A percentile compares a stretch with the other conserved stretches of the same genome.
These are phyloP conservation scores for Leucosticte australis DNA, from an alignment of 2,113 vertebrate species.

Conservation along the genomic window DNA sequence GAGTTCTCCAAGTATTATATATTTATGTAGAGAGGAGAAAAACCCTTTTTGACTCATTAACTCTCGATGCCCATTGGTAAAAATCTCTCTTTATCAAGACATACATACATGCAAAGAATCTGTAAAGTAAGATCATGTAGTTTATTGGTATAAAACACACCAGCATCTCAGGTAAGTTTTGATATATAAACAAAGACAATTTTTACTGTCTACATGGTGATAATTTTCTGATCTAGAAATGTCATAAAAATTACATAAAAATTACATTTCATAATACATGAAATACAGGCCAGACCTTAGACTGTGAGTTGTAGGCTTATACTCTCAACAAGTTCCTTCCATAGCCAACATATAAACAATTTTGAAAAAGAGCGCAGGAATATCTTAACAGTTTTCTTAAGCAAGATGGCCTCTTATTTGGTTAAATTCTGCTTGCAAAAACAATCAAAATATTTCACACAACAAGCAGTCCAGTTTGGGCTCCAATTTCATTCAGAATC, in stretches of 20 bases:
- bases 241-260: not conserved
- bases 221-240: not conserved
- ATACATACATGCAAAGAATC: not conserved
- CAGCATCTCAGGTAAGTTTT: not conserved
- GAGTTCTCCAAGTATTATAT: not conserved
- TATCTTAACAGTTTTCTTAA: not conserved
- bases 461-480: not conserved
- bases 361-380: not conserved
- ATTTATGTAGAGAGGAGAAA: not conserved
- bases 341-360: not conserved
- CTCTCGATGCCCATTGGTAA: not conserved
- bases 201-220: not conserved
- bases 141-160: not conserved
- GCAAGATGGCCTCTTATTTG: not conserved
- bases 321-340: not conserved
- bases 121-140: not conserved
- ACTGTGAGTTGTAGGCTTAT: not conserved
- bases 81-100: not conserved
- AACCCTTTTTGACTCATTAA: not conserved
- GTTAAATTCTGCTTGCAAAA: not conserved
- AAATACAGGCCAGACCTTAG: not conserved
- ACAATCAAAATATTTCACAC: not conserved
- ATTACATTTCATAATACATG: not conserved
- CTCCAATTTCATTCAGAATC: not conserved
- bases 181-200: not conserved